Evolutionary conservation across 2,888 invertebrate genomes (phyloP).

Genomic region (Palloptera scutellata): DNA sequence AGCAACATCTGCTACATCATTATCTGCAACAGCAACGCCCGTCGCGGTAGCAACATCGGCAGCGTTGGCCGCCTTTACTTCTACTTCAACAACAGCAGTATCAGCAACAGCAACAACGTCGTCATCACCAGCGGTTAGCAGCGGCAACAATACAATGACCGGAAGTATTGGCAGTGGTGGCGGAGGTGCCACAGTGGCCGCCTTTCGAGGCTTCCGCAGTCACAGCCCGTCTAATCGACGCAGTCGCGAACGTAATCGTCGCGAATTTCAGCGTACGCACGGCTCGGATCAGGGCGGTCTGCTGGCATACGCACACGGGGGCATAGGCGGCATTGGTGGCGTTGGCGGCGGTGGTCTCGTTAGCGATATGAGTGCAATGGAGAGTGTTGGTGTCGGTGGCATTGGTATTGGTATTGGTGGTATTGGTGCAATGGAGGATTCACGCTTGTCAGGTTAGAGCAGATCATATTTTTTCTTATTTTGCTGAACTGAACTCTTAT

Average conservation of each 20-base stretch:
- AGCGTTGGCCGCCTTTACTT: slow-evolving; percentile 38
- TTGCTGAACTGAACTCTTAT: neutral
- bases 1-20: slow-evolving; percentile 48
- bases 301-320: slow-evolving; percentile 48
- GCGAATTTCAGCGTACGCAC: slow-evolving; percentile 57
- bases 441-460: slow-evolving; percentile 57
- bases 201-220: slow-evolving; percentile 61
- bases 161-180: slow-evolving; percentile 49
- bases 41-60: slow-evolving; percentile 40
- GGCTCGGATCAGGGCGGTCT: slow-evolving; percentile 61
- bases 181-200: slow-evolving; percentile 38
- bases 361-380: slow-evolving; percentile 43
- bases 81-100: slow-evolving; percentile 37
- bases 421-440: slow-evolving; percentile 55
- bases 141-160: slow-evolving; percentile 41
- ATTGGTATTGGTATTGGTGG: slow-evolving; percentile 50
- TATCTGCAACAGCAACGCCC: slow-evolving; percentile 36
- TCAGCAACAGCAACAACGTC: slow-evolving; percentile 27
- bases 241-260: slow-evolving; percentile 61
- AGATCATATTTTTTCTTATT: neutral
- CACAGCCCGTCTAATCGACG: slow-evolving; percentile 63
- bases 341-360: slow-evolving; percentile 37
- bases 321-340: slow-evolving; percentile 47
- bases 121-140: slow-evolving; percentile 30
- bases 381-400: slow-evolving; percentile 46